These are phyloP conservation scores for Andrena marginata DNA, from an alignment of 2,888 invertebrate genomes.

Conservation along the genomic window DNA sequence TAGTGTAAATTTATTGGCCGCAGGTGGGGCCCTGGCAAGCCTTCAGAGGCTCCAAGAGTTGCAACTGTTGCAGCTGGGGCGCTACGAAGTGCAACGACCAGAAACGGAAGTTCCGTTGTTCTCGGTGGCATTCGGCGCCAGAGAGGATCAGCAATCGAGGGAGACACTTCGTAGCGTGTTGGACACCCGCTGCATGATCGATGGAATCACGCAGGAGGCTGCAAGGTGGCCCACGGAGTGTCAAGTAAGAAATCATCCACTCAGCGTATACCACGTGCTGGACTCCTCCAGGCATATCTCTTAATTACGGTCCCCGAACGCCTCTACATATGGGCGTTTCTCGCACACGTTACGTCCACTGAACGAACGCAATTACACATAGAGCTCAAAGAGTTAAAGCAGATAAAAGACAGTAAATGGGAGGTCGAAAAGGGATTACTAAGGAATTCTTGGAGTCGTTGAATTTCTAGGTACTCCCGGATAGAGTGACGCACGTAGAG, in stretches of 20 bases:
- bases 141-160: slow-evolving; percentile 69
- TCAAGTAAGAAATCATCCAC: slow-evolving; percentile 87
- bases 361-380: too few relatives aligned
- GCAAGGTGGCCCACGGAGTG: slow-evolving; percentile 96
- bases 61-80: slow-evolving; percentile 57
- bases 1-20: neutral
- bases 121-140: slow-evolving; percentile 50
- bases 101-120: slow-evolving; percentile 56
- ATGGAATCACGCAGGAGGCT: slow-evolving; percentile 89
- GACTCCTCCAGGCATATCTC: too few relatives aligned
- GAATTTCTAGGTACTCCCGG: slow-evolving; percentile 90
- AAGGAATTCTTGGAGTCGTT: neutral
- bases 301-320: too few relatives aligned
- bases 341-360: too few relatives aligned
- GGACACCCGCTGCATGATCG: slow-evolving; percentile 72
- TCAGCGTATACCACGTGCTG: neutral
- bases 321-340: too few relatives aligned
- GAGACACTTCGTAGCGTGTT: slow-evolving; percentile 73
- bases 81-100: slow-evolving; percentile 46
- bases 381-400: too few relatives aligned
- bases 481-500: slow-evolving; percentile 92
- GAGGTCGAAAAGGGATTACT: too few relatives aligned
- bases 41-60: slow-evolving; percentile 58
- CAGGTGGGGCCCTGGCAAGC: slow-evolving; percentile 59
- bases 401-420: neutral